These are phyloP conservation scores for Tyto alba DNA, from an alignment of 2,113 vertebrate species.

Conservation along the genomic window DNA sequence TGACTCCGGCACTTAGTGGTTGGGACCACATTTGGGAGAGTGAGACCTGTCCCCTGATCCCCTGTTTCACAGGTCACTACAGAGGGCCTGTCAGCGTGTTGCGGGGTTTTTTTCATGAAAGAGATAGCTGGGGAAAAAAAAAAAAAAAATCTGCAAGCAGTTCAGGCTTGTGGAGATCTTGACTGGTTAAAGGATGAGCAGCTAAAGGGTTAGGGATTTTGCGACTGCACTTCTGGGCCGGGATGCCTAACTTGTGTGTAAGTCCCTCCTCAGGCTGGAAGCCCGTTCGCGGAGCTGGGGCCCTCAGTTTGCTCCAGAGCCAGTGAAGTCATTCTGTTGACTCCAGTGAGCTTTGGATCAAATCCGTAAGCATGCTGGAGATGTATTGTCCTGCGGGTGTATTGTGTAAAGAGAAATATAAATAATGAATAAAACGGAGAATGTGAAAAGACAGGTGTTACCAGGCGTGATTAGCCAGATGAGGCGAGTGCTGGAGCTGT, in stretches of 20 bases:
- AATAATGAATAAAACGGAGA: not conserved
- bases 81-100: not conserved
- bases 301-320: not conserved
- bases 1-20: not conserved
- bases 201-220: slow-evolving; percentile 59
- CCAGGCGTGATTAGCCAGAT: not conserved
- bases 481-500: not conserved
- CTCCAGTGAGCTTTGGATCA: slow-evolving; percentile 42
- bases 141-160: too few species aligned
- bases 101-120: not conserved
- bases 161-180: not conserved
- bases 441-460: slow-evolving; percentile 50
- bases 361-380: not conserved
- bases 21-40: not conserved
- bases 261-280: slow-evolving; percentile 51
- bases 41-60: not conserved
- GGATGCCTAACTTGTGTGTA: slow-evolving; percentile 49
- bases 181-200: not conserved
- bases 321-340: slow-evolving; percentile 54
- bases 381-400: slow-evolving; percentile 23
- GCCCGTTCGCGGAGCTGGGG: not conserved
- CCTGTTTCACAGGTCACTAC: not conserved
- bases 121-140: accelerated
- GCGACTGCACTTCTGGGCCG: not conserved
- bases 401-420: slow-evolving; percentile 26